Conservation (phyloP, 2,113 vertebrate genomes). For the Fulica atra region DNA sequence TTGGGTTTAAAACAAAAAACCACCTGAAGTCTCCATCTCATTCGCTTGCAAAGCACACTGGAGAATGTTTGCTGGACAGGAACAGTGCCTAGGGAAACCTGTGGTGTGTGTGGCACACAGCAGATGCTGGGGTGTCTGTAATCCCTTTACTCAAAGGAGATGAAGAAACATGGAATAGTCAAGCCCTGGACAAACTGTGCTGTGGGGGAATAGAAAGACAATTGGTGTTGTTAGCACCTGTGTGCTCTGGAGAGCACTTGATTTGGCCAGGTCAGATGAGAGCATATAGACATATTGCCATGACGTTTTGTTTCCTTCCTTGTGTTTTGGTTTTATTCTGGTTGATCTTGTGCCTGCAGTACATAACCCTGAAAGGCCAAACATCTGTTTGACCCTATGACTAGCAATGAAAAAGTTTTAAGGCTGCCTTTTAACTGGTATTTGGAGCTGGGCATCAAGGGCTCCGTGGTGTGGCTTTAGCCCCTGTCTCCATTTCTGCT, state of each 20-base stretch:
- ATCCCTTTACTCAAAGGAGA: background rate
- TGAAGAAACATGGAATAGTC: background rate
- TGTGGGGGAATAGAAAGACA: background rate
- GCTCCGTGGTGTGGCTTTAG: background rate
- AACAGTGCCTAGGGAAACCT: background rate
- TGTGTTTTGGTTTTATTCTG: background rate
- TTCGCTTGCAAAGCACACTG: background rate
- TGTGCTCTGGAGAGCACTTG: background rate
- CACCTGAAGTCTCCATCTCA: background rate
- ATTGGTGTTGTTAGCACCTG: background rate
- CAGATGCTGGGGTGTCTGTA: background rate
- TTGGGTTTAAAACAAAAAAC: background rate
- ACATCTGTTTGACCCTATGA: background rate
- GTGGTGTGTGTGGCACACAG: rapidly evolving
- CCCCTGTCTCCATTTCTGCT: background rate
- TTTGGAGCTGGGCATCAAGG: background rate
- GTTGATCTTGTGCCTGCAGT: background rate
- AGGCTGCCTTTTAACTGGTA: background rate
- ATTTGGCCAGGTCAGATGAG: background rate
- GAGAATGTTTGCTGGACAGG: background rate
- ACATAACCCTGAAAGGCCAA: background rate
- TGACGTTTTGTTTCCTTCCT: background rate
- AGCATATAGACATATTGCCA: background rate
- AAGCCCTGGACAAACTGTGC: background rate
- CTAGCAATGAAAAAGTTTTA: background rate